phyloP scores from a whole-genome alignment of 2,888 invertebrate genomes.

The Lasioglossum leucozonium region DNA sequence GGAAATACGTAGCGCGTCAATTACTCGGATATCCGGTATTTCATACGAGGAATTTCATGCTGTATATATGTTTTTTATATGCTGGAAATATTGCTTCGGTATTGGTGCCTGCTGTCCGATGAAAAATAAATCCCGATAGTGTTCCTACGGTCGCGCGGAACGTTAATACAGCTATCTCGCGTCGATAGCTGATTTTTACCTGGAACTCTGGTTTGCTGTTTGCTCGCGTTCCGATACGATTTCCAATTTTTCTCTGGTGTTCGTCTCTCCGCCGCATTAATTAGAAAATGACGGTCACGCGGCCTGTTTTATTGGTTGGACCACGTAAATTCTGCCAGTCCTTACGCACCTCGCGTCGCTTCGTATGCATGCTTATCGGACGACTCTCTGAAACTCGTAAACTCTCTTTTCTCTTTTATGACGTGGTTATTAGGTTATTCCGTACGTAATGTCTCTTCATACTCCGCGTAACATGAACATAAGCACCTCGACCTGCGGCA shows the following conservation, averaged over 20 bases:
- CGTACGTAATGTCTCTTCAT: not conserved
- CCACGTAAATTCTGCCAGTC: not conserved
- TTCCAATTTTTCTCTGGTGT: no score
- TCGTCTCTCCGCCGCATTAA: not conserved
- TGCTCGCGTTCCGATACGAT: not conserved
- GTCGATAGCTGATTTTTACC: slow-evolving; percentile 13
- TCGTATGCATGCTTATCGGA: not conserved
- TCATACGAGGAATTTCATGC: slow-evolving; percentile 13
- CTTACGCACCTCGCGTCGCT: not conserved
- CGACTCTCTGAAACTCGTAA: not conserved
- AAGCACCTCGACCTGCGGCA: not conserved
- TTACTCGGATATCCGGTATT: slow-evolving; percentile 25
- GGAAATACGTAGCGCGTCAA: slow-evolving; percentile 25
- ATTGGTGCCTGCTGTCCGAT: slow-evolving; percentile 31
- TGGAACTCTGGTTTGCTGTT: no score
- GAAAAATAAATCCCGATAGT: slow-evolving; percentile 52
- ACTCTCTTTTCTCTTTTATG: slow-evolving; percentile 11
- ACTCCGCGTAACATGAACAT: not conserved
- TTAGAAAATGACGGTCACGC: not conserved
- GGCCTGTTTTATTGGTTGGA: not conserved
- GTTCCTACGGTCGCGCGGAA: not conserved
- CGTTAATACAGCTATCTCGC: not conserved
- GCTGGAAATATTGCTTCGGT: slow-evolving; percentile 29
- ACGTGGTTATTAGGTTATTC: slow-evolving; percentile 20
- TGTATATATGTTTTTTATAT: not conserved